Evolutionary conservation across 2,888 invertebrate genomes (phyloP).

Genomic region (Litoditis marina): DNA sequence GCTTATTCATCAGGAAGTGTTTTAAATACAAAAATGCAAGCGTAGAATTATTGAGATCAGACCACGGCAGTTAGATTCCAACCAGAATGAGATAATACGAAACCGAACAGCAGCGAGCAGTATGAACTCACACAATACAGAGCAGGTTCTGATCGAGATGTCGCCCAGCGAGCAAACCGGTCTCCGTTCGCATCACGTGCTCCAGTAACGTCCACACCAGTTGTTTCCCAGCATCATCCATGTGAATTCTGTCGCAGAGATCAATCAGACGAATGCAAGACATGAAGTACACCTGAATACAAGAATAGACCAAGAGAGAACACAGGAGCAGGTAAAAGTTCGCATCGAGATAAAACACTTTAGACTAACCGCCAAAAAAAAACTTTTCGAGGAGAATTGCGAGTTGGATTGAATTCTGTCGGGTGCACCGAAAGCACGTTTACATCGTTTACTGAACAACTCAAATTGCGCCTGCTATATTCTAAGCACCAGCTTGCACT

Average conservation of each 20-base stretch:
- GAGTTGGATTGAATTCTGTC: no score
- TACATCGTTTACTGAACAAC: no score
- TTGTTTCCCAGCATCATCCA: conserved; percentile 61
- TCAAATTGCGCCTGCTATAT: no score
- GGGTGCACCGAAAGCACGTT: no score
- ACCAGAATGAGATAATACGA: not conserved
- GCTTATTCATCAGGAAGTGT: no score
- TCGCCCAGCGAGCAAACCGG: conserved; percentile 82
- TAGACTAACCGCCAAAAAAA: no score
- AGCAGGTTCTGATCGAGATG: conserved; percentile 96
- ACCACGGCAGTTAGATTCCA: no score
- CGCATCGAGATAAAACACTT: no score
- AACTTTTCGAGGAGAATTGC: no score
- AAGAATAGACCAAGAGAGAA: conserved; percentile 1
- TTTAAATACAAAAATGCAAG: no score
- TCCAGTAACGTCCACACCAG: conserved; percentile 87
- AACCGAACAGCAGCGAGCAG: conserved; percentile 81
- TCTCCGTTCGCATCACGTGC: conserved; percentile 79
- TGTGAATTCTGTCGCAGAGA: conserved; percentile 77
- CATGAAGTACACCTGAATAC: conserved; percentile 85
- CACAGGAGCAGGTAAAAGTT: not conserved
- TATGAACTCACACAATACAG: conserved; percentile 82
- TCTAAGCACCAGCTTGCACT: no score
- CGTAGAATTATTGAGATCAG: no score
- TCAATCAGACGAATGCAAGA: conserved; percentile 87